Percentiles rank a stretch among this genome's conserved stretches.
Conservation (phyloP, 2,888 invertebrate species). For the Galerucella calmariensis region DNA sequence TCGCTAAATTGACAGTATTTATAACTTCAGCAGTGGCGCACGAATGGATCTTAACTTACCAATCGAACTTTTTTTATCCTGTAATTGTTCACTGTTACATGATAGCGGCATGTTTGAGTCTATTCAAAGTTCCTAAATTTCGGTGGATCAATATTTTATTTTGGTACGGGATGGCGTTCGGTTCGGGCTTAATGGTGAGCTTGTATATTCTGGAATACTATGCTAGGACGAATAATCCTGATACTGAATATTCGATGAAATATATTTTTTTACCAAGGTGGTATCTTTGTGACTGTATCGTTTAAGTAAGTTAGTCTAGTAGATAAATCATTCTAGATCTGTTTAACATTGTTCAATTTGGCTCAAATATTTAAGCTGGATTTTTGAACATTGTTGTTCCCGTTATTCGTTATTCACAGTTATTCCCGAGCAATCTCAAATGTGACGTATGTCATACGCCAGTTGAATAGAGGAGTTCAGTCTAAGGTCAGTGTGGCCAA, state of each 20-base stretch:
- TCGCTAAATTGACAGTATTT: constrained; percentile 76
- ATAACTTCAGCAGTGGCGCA: constrained; percentile 87
- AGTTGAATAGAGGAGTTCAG: too few relatives aligned
- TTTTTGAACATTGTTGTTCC: too few relatives aligned
- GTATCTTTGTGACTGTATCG: constrained; percentile 50
- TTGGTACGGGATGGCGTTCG: constrained; percentile 83
- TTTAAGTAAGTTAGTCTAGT: neutral
- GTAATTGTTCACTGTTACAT: constrained; percentile 84
- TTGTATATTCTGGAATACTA: constrained; percentile 89
- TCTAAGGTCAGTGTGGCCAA: too few relatives aligned
- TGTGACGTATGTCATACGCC: too few relatives aligned
- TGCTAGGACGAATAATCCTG: constrained; percentile 80
- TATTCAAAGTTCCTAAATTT: constrained; percentile 64
- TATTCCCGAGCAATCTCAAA: too few relatives aligned
- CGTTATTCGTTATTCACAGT: too few relatives aligned
- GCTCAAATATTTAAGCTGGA: too few relatives aligned
- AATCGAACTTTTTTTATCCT: constrained; percentile 89
- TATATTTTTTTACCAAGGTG: constrained; percentile 51
- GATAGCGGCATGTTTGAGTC: constrained; percentile 71
- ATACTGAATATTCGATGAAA: constrained; percentile 36
- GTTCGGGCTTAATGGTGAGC: constrained; percentile 80
- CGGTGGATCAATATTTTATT: constrained; percentile 81
- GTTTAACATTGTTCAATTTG: too few relatives aligned
- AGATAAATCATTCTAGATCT: too few relatives aligned
- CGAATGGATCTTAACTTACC: constrained; percentile 84